Percentiles rank a stretch among this genome's conserved stretches.
These are phyloP conservation scores for Luscinia luscinia DNA, from an alignment of 2,797 vertebrate genomes.

Conservation along the genomic window DNA sequence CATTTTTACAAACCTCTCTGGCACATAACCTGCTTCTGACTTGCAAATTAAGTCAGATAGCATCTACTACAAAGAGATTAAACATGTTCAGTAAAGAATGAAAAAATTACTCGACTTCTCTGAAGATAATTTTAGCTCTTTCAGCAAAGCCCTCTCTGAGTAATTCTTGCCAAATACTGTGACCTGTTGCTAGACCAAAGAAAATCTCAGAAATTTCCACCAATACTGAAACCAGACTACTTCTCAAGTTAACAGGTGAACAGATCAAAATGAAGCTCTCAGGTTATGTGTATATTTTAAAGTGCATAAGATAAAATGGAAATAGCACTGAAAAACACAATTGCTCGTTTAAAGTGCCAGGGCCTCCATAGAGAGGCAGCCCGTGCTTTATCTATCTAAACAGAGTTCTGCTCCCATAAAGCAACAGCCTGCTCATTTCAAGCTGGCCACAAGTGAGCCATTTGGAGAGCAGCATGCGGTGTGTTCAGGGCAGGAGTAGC, in stretches of 20 bases:
- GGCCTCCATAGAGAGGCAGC: background rate
- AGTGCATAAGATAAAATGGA: background rate
- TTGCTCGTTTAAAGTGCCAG: background rate
- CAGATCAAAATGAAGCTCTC: background rate
- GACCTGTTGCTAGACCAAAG: background rate
- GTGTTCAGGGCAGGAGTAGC: background rate
- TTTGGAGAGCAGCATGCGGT: background rate
- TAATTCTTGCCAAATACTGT: background rate
- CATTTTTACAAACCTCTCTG: background rate
- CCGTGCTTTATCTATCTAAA: background rate
- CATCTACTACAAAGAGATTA: background rate
- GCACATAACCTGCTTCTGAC: background rate
- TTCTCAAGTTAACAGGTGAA: background rate
- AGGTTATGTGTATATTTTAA: background rate
- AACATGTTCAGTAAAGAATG: background rate
- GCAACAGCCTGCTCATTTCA: background rate
- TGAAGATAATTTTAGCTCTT: background rate
- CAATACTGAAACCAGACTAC: background rate
- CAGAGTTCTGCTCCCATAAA: background rate
- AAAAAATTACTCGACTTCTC: background rate
- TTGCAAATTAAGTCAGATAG: background rate
- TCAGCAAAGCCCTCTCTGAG: background rate
- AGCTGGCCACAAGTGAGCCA: background rate
- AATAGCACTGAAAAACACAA: background rate
- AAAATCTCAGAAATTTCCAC: background rate